Percentiles rank a stretch among this genome's conserved stretches.
Evolutionary conservation across 2,888 invertebrate genomes (phyloP).

Genomic region (Caradrina kadenii): DNA sequence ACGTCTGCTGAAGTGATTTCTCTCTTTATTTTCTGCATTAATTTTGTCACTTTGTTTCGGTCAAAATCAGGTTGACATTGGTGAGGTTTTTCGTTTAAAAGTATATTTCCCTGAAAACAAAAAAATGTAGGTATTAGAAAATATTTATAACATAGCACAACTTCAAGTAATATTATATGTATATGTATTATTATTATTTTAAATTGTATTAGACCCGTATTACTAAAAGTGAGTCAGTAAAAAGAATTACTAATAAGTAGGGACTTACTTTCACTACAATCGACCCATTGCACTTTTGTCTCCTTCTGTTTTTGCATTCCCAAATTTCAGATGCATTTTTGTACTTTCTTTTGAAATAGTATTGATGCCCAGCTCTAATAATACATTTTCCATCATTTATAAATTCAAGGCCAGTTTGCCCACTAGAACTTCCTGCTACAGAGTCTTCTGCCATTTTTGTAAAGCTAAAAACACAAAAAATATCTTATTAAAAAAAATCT

Average conservation of each 20-base stretch:
- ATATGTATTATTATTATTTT: slow-evolving; percentile 31
- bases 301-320: slow-evolving; percentile 32
- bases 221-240: slow-evolving; percentile 33
- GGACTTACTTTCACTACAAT: slow-evolving; percentile 32
- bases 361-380: slow-evolving; percentile 34
- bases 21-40: slow-evolving; percentile 28
- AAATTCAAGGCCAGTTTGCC: no score
- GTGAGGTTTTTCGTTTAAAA: slow-evolving; percentile 29
- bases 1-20: slow-evolving; percentile 27
- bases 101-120: slow-evolving; percentile 29
- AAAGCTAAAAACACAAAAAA: no score
- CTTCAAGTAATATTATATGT: slow-evolving; percentile 33
- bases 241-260: slow-evolving; percentile 32
- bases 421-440: no score
- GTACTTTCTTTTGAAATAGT: slow-evolving; percentile 31
- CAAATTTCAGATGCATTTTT: slow-evolving; percentile 31
- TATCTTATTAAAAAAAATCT: no score
- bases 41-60: slow-evolving; percentile 24
- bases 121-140: slow-evolving; percentile 30
- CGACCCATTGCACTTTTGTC: slow-evolving; percentile 33
- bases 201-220: slow-evolving; percentile 33
- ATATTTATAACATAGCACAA: slow-evolving; percentile 33
- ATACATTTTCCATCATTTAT: no score
- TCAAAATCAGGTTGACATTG: slow-evolving; percentile 30
- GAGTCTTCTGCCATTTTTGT: no score